Percentiles rank a stretch among this genome's conserved stretches.
Evolutionary conservation across 2,888 invertebrate genomes (phyloP).

Genomic region (Ectemnius lituratus): DNA sequence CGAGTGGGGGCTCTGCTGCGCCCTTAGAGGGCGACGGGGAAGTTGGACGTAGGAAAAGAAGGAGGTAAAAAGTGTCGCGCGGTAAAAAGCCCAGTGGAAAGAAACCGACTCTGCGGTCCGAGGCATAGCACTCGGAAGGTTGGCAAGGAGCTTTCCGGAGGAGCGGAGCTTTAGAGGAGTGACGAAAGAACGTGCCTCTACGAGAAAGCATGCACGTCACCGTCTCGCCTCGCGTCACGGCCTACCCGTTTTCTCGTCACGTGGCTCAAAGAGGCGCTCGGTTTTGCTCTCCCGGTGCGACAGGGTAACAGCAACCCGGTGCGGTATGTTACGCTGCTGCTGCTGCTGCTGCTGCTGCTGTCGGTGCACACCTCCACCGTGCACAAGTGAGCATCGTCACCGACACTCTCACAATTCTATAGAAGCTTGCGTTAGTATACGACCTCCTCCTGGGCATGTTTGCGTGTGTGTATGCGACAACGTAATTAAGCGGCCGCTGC

Average conservation of each 20-base stretch:
- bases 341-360: background rate
- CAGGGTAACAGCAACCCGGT: too few relatives aligned
- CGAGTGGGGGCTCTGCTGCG: background rate
- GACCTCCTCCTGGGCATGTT: background rate
- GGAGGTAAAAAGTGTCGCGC: background rate
- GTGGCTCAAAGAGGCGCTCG: background rate
- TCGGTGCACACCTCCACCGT: background rate
- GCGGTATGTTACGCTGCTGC: too few relatives aligned
- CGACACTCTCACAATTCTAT: constrained; percentile 10
- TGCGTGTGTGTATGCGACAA: constrained; percentile 38
- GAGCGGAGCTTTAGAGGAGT: constrained; percentile 21
- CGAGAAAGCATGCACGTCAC: too few relatives aligned
- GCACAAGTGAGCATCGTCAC: constrained; percentile 27
- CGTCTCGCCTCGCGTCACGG: constrained; percentile 23
- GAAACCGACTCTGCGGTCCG: background rate
- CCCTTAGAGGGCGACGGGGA: background rate
- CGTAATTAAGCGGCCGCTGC: constrained; percentile 63
- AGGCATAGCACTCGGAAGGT: background rate
- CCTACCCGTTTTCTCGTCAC: constrained; percentile 4
- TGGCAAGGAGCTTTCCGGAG: constrained; percentile 43
- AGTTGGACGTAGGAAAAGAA: background rate
- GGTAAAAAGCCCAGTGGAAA: background rate
- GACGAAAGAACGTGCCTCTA: too few relatives aligned
- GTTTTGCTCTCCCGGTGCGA: too few relatives aligned
- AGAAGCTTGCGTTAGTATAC: background rate